A percentile compares a stretch with the other conserved stretches of the same genome.
phyloP scores from a whole-genome alignment of 2,888 invertebrate species.

The Agrilus biguttatus region DNA sequence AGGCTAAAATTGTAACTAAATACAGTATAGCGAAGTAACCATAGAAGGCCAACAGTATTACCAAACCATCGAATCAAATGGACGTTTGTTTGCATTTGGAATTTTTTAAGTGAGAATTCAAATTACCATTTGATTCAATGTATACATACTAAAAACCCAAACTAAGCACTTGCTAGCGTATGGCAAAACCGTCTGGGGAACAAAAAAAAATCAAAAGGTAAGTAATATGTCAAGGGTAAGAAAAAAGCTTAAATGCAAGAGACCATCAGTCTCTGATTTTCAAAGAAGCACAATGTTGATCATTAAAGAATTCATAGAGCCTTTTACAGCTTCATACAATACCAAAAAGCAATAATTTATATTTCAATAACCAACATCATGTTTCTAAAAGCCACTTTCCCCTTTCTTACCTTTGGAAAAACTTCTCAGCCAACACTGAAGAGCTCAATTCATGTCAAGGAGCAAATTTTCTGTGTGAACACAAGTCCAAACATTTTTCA shows the following conservation, averaged over 20 bases:
- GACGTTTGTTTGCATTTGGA: too few species aligned
- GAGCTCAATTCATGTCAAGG: too few species aligned
- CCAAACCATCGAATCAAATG: too few species aligned
- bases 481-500: too few species aligned
- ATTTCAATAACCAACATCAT: slow-evolving; percentile 17
- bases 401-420: slow-evolving; percentile 28
- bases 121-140: slow-evolving; percentile 7
- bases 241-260: slow-evolving; percentile 23
- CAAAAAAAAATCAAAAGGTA: slow-evolving; percentile 13
- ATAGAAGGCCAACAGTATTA: slow-evolving; percentile 32
- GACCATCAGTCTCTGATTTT: slow-evolving; percentile 27
- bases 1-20: too few species aligned
- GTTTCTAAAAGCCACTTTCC: slow-evolving; percentile 26
- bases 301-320: slow-evolving; percentile 3
- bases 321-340: neutral
- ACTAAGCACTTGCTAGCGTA: slow-evolving; percentile 20
- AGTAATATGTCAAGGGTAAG: slow-evolving; percentile 13
- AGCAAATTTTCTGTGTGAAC: slow-evolving; percentile 6
- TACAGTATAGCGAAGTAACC: slow-evolving; percentile 4
- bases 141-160: slow-evolving; percentile 22
- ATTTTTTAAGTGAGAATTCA: too few species aligned
- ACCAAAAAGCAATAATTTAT: neutral
- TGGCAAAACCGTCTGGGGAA: slow-evolving; percentile 23
- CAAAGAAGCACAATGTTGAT: slow-evolving; percentile 23
- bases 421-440: neutral